Conservation (phyloP, 2,113 vertebrate genomes). For the Hystrix brachyura region DNA sequence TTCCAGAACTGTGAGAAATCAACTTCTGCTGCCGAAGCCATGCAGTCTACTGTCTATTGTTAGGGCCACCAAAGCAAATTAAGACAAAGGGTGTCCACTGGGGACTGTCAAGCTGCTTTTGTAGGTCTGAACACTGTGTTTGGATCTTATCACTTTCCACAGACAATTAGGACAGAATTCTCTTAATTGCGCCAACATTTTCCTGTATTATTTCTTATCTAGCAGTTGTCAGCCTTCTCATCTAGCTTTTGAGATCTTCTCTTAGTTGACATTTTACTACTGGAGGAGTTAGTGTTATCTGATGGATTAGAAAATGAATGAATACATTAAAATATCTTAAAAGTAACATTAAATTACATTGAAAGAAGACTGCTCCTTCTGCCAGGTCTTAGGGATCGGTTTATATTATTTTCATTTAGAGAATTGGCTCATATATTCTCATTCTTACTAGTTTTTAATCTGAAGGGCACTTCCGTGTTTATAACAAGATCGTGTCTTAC, state of each 20-base stretch:
- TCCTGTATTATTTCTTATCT: slow-evolving; percentile 33
- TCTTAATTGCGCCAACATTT: background rate
- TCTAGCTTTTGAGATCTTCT: slow-evolving; percentile 29
- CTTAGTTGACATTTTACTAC: slow-evolving; percentile 49
- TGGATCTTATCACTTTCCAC: background rate
- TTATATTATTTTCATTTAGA: slow-evolving; percentile 32
- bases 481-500: slow-evolving; percentile 2
- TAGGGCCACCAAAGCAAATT: background rate
- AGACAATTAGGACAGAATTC: slow-evolving; percentile 35
- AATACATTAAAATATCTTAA: slow-evolving; percentile 51
- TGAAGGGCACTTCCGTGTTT: slow-evolving; percentile 45
- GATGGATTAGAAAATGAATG: slow-evolving; percentile 64
- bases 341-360: slow-evolving; percentile 48
- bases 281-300: slow-evolving; percentile 7
- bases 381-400: background rate
- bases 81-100: background rate
- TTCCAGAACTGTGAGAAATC: slow-evolving; percentile 1
- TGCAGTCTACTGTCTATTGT: background rate
- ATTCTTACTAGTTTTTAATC: background rate
- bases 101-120: background rate
- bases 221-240: background rate
- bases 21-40: background rate
- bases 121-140: background rate
- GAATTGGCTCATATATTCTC: slow-evolving; percentile 8
- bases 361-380: background rate